Conservation (phyloP, 1,140 invertebrate species). For the Epicauta chinensis region DNA sequence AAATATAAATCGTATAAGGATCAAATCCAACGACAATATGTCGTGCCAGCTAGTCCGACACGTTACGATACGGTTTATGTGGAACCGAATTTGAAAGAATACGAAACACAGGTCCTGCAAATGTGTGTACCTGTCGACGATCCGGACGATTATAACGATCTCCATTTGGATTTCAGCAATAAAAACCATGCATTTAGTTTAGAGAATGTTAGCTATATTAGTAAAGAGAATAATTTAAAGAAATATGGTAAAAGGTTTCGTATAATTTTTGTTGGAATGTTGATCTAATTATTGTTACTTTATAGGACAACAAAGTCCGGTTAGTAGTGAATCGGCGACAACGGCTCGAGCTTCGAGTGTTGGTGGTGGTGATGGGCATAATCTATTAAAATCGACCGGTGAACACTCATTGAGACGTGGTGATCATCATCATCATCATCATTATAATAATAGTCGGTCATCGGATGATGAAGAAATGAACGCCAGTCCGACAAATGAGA, state of each 20-base stretch:
- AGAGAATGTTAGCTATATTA: slow-evolving; percentile 79
- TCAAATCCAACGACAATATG: slow-evolving; percentile 64
- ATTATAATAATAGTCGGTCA: slow-evolving; percentile 47
- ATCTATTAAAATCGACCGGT: slow-evolving; percentile 27
- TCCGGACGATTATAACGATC: slow-evolving; percentile 65
- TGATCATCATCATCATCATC: no score
- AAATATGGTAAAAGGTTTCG: slow-evolving; percentile 34
- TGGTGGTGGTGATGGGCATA: slow-evolving; percentile 44
- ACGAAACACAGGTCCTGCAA: slow-evolving; percentile 81
- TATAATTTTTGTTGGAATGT: neutral
- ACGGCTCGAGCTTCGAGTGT: slow-evolving; percentile 72
- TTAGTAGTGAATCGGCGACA: slow-evolving; percentile 72
- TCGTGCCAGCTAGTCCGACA: slow-evolving; percentile 51
- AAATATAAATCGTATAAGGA: slow-evolving; percentile 82
- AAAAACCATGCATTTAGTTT: slow-evolving; percentile 82
- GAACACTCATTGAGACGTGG: slow-evolving; percentile 46
- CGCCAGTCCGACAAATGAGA: slow-evolving; percentile 69
- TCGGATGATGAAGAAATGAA: slow-evolving; percentile 59
- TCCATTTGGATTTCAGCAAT: slow-evolving; percentile 78
- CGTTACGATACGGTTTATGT: slow-evolving; percentile 76
- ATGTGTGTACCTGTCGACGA: slow-evolving; percentile 82
- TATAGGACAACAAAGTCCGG: slow-evolving; percentile 72
- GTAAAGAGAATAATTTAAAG: slow-evolving; percentile 61
- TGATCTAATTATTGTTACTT: slow-evolving; percentile 20
- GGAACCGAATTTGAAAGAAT: slow-evolving; percentile 72